A percentile compares a stretch with the other conserved stretches of the same genome.
phyloP scores from a whole-genome alignment of 2,888 invertebrate genomes.

The Zaprionus bogoriensis region DNA sequence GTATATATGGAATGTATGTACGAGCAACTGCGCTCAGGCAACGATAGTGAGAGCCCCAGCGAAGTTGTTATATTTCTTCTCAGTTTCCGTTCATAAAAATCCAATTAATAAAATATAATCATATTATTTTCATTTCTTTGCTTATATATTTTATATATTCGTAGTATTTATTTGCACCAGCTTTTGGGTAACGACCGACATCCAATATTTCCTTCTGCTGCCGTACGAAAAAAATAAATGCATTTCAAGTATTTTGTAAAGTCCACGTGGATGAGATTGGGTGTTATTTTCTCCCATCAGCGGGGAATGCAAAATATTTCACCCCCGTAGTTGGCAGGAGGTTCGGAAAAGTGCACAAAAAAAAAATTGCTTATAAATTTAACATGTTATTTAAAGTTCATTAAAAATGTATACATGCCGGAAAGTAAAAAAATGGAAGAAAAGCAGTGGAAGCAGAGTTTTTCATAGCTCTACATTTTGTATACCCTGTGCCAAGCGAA shows the following conservation, averaged over 20 bases:
- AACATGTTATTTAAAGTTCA: constrained; percentile 66
- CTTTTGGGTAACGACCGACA: constrained; percentile 40
- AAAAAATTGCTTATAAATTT: constrained; percentile 41
- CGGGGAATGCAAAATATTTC: constrained; percentile 5
- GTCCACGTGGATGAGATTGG: constrained; percentile 5
- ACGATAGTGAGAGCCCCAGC: too few relatives aligned
- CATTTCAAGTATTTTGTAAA: constrained; percentile 41
- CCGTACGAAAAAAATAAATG: constrained; percentile 22
- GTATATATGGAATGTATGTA: too few relatives aligned
- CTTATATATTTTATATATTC: background rate
- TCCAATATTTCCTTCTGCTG: constrained; percentile 8
- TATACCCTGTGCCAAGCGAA: too few relatives aligned
- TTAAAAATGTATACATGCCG: constrained; percentile 48
- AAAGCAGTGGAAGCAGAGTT: background rate
- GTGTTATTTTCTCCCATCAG: background rate
- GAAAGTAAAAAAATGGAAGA: background rate
- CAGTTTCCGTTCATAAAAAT: too few relatives aligned
- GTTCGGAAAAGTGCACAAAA: constrained; percentile 16
- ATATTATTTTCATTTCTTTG: too few relatives aligned
- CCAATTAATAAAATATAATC: too few relatives aligned
- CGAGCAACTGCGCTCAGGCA: too few relatives aligned
- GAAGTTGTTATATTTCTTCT: too few relatives aligned
- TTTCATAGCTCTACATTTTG: constrained; percentile 2
- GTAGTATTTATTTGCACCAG: background rate
- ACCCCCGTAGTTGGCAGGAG: constrained; percentile 13